phyloP scores from a whole-genome alignment of 1,140 invertebrate genomes.

The Planococcus citri region DNA sequence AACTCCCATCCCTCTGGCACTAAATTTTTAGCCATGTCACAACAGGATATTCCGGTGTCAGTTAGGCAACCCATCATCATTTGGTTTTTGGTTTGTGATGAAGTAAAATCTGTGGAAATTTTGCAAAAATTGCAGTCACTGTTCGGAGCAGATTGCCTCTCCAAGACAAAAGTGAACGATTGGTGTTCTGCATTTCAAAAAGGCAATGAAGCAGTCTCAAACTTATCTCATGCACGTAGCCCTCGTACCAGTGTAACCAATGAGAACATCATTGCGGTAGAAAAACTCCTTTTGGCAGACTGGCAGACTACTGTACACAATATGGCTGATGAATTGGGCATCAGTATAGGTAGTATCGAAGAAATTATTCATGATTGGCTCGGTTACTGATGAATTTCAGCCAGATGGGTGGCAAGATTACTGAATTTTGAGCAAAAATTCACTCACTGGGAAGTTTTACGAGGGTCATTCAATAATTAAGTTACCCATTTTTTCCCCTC shows the following conservation, averaged over 20 bases:
- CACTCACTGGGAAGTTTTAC: background rate
- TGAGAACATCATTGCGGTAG: background rate
- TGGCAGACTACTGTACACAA: conserved; percentile 5
- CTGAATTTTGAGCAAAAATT: conserved; percentile 16
- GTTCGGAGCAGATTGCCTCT: conserved; percentile 4
- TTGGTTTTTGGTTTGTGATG: conserved; percentile 8
- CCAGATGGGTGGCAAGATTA: conserved; percentile 17
- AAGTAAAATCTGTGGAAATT: conserved; percentile 14
- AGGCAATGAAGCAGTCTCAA: background rate
- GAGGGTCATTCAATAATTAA: no score
- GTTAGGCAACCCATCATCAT: conserved; percentile 16
- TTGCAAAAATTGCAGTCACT: background rate
- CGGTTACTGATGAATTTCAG: conserved; percentile 16
- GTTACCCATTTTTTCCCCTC: no score
- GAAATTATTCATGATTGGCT: conserved; percentile 21
- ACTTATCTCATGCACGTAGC: background rate
- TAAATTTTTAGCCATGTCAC: background rate
- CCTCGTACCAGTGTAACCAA: background rate
- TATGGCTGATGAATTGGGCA: conserved; percentile 17
- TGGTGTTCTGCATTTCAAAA: background rate
- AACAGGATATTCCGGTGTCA: background rate
- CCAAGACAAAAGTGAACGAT: background rate
- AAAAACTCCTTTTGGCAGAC: background rate
- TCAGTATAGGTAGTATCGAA: conserved; percentile 19
- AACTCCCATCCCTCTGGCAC: no score